Evolutionary conservation across 2,113 vertebrate species (phyloP).

Genomic region (Myrmophylax atrothorax): DNA sequence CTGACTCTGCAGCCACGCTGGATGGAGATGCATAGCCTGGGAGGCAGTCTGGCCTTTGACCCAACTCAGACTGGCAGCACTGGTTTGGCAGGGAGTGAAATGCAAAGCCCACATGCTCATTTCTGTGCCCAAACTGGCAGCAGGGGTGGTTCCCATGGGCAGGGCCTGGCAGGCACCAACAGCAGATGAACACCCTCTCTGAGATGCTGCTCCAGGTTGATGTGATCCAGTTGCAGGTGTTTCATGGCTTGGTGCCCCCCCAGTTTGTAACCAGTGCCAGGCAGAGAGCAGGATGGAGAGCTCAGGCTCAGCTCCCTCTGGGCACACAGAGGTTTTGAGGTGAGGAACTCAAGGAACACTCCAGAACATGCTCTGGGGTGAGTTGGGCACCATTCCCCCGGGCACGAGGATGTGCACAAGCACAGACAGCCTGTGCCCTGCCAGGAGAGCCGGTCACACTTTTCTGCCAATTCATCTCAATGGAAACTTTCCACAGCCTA

Average conservation of each 20-base stretch:
- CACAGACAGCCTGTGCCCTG: background rate
- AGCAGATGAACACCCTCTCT: background rate
- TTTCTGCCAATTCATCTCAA: conserved; percentile 35
- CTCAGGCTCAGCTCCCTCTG: background rate
- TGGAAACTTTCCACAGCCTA: conserved; percentile 42
- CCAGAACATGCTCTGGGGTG: background rate
- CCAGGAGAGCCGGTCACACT: background rate
- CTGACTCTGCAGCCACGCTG: background rate
- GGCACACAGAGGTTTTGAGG: background rate
- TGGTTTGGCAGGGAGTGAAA: background rate
- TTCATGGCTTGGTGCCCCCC: background rate
- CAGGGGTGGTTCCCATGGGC: background rate
- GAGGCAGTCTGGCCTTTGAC: background rate
- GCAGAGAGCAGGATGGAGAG: background rate
- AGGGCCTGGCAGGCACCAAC: background rate
- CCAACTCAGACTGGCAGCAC: background rate
- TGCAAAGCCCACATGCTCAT: background rate
- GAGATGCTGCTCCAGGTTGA: background rate
- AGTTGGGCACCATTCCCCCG: background rate
- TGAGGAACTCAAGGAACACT: background rate
- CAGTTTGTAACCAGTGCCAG: background rate
- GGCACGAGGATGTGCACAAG: background rate
- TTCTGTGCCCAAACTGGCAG: background rate
- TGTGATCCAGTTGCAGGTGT: background rate
- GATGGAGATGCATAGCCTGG: background rate